phyloP scores from a whole-genome alignment of 2,797 vertebrate genomes.

The Petrocephalus sullivani region DNA sequence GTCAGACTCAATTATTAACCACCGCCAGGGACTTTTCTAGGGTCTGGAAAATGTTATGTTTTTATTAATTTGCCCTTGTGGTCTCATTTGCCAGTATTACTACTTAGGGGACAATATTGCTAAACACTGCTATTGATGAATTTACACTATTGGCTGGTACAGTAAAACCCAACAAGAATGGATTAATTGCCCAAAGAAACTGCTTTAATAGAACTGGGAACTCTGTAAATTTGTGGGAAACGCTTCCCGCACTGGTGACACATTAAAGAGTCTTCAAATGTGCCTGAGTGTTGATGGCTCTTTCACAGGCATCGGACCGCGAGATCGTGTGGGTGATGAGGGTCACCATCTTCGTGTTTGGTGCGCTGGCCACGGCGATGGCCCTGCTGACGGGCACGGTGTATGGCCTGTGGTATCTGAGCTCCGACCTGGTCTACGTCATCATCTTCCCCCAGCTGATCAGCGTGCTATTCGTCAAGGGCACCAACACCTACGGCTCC shows the following conservation, averaged over 20 bases:
- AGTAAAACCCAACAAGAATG: background rate
- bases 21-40: background rate
- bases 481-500: constrained; percentile 93
- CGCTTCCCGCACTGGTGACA: background rate
- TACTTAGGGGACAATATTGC: background rate
- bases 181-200: too few relatives aligned
- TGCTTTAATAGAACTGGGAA: too few relatives aligned
- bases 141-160: background rate
- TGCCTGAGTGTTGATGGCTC: background rate
- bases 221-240: background rate
- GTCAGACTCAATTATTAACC: background rate
- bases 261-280: background rate
- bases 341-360: constrained; percentile 87
- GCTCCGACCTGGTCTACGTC: constrained; percentile 94
- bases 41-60: background rate
- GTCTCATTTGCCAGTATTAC: background rate
- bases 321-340: constrained; percentile 97
- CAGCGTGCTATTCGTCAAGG: constrained; percentile 87
- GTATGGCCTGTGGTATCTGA: constrained; percentile 96
- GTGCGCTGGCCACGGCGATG: constrained; percentile 86
- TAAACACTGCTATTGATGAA: background rate
- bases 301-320: constrained; percentile 80
- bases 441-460: constrained; percentile 96
- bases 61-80: background rate
- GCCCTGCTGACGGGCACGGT: constrained; percentile 86